These are phyloP conservation scores for Montipora capitata DNA, from an alignment of 92 coral and sea anemone species.

Conservation along the genomic window DNA sequence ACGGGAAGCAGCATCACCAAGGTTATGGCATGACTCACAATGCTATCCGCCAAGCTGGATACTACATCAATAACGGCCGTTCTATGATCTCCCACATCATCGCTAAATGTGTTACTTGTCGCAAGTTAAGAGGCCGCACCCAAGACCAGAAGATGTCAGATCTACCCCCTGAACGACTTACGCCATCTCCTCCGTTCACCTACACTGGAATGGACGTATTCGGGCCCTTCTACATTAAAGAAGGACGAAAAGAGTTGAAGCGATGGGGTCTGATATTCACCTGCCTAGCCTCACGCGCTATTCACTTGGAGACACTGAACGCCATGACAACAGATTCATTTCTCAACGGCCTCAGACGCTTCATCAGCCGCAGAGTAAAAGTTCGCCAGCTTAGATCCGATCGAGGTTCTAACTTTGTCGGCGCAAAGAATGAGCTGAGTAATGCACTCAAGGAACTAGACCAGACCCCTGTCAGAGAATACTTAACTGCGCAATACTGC, in stretches of 20 bases:
- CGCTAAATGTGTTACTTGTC: constrained; percentile 18
- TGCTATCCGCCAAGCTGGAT: constrained; percentile 53
- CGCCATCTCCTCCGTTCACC: constrained; percentile 1
- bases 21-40: constrained; percentile 45
- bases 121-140: neutral
- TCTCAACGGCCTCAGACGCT: constrained; percentile 54
- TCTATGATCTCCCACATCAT: constrained; percentile 23
- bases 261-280: constrained; percentile 66
- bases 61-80: constrained; percentile 19
- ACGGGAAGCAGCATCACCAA: constrained; percentile 71
- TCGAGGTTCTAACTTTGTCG: constrained; percentile 32
- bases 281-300: constrained; percentile 44
- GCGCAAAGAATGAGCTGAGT: constrained; percentile 50
- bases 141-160: constrained; percentile 24
- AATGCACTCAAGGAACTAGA: constrained; percentile 26
- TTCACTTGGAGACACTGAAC: constrained; percentile 65
- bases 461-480: constrained; percentile 1
- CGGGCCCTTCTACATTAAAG: constrained; percentile 11
- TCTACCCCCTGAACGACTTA: neutral
- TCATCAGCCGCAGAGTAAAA: constrained; percentile 63
- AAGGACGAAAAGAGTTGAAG: constrained; percentile 12
- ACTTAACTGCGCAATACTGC: constrained; percentile 10
- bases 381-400: constrained; percentile 39
- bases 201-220: neutral
- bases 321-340: constrained; percentile 10